Percentiles rank a stretch among this genome's conserved stretches.
phyloP scores from a whole-genome alignment of 2,113 vertebrate genomes.

The Chrysemys picta region DNA sequence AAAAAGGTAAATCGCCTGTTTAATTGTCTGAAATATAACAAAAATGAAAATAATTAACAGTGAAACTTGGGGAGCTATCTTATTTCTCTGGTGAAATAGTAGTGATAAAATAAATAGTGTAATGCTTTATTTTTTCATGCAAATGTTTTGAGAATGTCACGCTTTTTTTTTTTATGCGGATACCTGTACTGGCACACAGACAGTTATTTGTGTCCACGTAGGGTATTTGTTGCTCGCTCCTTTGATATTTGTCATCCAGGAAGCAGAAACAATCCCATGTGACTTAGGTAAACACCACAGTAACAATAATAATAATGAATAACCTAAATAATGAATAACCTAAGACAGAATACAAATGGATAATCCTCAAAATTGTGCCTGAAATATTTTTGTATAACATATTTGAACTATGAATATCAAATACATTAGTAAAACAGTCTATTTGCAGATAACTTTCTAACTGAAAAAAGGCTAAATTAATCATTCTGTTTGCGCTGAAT shows the following conservation, averaged over 20 bases:
- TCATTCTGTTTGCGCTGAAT: background rate
- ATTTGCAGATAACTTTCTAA: background rate
- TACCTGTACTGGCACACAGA: background rate
- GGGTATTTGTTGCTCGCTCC: background rate
- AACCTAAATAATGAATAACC: background rate
- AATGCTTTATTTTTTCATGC: background rate
- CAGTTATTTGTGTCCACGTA: background rate
- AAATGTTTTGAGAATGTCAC: background rate
- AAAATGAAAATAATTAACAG: conserved; percentile 19
- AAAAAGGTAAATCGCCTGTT: background rate
- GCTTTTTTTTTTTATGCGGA: background rate
- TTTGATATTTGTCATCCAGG: conserved; percentile 10
- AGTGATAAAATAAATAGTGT: background rate
- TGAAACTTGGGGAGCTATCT: background rate
- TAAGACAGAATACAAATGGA: background rate
- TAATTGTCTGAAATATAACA: conserved; percentile 17
- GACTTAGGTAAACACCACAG: background rate
- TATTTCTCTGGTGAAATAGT: background rate
- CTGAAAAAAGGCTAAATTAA: background rate
- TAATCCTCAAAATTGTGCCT: background rate
- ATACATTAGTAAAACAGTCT: background rate
- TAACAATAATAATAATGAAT: background rate
- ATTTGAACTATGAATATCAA: background rate
- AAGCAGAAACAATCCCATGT: conserved; percentile 3
- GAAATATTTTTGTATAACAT: background rate